These are phyloP conservation scores for Sycophila texana DNA, from an alignment of 2,888 invertebrate genomes.

Conservation along the genomic window DNA sequence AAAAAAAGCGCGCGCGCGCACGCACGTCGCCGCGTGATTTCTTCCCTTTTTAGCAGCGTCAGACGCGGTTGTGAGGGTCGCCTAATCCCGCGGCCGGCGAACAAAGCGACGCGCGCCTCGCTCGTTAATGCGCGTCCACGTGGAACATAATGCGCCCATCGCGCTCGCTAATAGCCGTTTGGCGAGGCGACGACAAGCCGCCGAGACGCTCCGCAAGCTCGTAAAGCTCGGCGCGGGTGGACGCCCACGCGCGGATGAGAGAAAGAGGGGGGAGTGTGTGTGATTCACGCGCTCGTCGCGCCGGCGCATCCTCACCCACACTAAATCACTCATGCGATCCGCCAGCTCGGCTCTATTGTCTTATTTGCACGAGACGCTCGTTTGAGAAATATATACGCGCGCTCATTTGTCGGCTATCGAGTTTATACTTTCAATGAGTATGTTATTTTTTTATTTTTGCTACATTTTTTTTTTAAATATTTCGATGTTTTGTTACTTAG, in stretches of 20 bases:
- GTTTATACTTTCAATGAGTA: conserved; percentile 29
- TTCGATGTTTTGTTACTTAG: conserved; percentile 5
- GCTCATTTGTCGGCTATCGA: conserved; percentile 43
- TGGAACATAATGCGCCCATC: conserved; percentile 68
- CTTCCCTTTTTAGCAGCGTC: no score
- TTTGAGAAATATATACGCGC: conserved; percentile 21
- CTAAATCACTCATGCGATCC: conserved; percentile 44
- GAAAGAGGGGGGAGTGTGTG: not conserved
- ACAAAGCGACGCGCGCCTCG: conserved; percentile 45
- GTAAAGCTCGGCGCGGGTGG: conserved; percentile 39
- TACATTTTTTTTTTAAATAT: not conserved
- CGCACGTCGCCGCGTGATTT: no score
- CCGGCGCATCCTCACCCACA: conserved; percentile 41
- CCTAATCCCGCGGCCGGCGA: no score
- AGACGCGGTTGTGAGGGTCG: no score
- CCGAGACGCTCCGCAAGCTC: conserved; percentile 42
- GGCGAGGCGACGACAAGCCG: conserved; percentile 66
- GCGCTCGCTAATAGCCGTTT: conserved; percentile 68
- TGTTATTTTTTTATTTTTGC: conserved; percentile 12
- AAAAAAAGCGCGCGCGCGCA: not conserved
- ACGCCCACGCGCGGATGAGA: conserved; percentile 43
- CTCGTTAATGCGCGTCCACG: conserved; percentile 70
- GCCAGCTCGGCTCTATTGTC: not conserved
- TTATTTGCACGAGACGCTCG: conserved; percentile 5
- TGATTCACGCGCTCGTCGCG: conserved; percentile 48